These are phyloP conservation scores for Drosophila fuyamai DNA, from an alignment of 1,140 invertebrate species.

Conservation along the genomic window DNA sequence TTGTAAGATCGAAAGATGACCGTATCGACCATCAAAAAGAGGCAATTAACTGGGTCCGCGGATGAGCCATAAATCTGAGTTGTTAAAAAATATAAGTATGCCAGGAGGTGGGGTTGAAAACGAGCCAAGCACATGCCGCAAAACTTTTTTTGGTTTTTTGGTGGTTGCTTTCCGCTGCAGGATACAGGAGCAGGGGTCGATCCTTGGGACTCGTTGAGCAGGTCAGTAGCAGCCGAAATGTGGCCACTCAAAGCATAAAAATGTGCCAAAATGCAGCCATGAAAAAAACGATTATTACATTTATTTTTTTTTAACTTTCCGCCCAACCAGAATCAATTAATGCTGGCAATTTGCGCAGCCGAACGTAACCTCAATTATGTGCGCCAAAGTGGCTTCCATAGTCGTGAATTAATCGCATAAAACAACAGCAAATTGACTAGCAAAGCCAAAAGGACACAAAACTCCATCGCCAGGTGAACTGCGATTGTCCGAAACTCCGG, in stretches of 20 bases:
- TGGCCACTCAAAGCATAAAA: conserved; percentile 59
- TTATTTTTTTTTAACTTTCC: conserved; percentile 16
- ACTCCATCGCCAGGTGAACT: conserved; percentile 23
- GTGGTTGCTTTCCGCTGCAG: conserved; percentile 58
- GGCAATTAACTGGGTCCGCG: conserved; percentile 66
- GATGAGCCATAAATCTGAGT: conserved; percentile 69
- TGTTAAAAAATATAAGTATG: conserved; percentile 57
- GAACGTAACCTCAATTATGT: conserved; percentile 83
- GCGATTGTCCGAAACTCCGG: conserved; percentile 34
- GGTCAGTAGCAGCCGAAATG: conserved; percentile 59
- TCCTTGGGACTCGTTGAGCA: conserved; percentile 60
- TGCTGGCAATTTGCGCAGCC: conserved; percentile 78
- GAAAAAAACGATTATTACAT: conserved; percentile 77
- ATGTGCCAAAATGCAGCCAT: conserved; percentile 72
- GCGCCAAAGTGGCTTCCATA: conserved; percentile 72
- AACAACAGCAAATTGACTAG: conserved; percentile 71
- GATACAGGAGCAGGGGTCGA: conserved; percentile 44
- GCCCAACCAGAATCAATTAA: conserved; percentile 73
- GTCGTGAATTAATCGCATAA: conserved; percentile 75
- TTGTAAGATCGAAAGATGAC: conserved; percentile 55
- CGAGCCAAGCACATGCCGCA: conserved; percentile 57
- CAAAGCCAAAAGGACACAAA: conserved; percentile 49
- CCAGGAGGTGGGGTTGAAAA: conserved; percentile 39
- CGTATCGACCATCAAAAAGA: conserved; percentile 54
- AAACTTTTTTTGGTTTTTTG: conserved; percentile 42